Conservation (phyloP, 2,797 vertebrate genomes). For the Clarias laeviceps region DNA sequence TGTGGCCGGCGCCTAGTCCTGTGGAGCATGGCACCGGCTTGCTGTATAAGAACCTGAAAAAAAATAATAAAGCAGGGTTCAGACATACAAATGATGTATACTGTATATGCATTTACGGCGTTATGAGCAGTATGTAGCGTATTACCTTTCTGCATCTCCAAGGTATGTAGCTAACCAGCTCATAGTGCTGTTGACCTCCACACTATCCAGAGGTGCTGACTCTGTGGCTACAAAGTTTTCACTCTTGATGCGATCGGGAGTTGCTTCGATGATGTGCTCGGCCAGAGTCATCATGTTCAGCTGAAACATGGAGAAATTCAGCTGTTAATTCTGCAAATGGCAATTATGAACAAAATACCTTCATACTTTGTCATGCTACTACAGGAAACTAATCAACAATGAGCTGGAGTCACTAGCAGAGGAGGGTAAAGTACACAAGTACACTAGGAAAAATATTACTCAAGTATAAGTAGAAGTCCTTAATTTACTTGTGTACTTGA, state of each 20-base stretch:
- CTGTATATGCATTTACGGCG: neutral
- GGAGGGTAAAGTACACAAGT: no score
- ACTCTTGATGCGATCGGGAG: slow-evolving; percentile 88
- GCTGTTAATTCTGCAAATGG: neutral
- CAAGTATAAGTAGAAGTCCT: no score
- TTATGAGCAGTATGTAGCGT: neutral
- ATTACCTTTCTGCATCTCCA: slow-evolving; percentile 85
- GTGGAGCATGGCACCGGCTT: slow-evolving; percentile 84
- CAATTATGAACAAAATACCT: neutral
- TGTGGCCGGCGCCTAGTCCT: slow-evolving; percentile 84
- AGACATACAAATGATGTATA: neutral
- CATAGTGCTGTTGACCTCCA: slow-evolving; percentile 84
- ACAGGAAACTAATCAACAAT: neutral
- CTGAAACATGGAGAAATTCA: slow-evolving; percentile 63
- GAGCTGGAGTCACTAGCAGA: neutral
- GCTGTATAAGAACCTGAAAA: slow-evolving; percentile 82
- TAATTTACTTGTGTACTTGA: no score
- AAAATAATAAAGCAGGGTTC: neutral
- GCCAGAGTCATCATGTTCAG: slow-evolving; percentile 94
- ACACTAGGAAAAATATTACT: no score
- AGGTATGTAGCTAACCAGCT: slow-evolving; percentile 96
- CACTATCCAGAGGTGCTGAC: slow-evolving; percentile 71
- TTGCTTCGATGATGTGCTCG: slow-evolving; percentile 94
- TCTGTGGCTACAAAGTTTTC: slow-evolving; percentile 84
- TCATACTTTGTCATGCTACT: neutral